phyloP scores from a whole-genome alignment of 2,113 vertebrate genomes.

The Lycaon pictus region DNA sequence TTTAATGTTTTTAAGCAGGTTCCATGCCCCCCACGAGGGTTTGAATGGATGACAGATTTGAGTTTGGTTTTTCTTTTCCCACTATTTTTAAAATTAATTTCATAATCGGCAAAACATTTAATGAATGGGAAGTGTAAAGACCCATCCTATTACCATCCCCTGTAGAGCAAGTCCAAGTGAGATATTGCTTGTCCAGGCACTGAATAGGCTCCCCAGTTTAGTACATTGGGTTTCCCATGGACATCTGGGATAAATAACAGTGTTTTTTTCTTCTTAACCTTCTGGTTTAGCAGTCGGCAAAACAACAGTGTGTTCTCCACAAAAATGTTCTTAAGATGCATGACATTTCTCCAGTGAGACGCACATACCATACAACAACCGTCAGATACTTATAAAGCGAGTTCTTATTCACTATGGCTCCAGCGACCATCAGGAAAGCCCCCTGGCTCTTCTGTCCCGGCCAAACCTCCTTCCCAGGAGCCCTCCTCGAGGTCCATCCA shows the following conservation, averaged over 20 bases:
- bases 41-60: neutral
- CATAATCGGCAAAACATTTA: neutral
- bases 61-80: too few species aligned
- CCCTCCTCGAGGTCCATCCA: neutral
- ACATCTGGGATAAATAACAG: slow-evolving; percentile 67
- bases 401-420: neutral
- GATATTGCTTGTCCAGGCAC: slow-evolving; percentile 4
- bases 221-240: slow-evolving; percentile 17
- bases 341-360: slow-evolving; percentile 54
- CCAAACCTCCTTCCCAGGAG: neutral
- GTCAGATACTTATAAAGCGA: neutral
- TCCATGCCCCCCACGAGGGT: neutral
- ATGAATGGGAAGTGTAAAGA: slow-evolving; percentile 3
- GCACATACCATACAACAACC: neutral
- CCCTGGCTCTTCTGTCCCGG: neutral
- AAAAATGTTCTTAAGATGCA: slow-evolving; percentile 54
- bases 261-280: slow-evolving; percentile 24
- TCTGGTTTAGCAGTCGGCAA: slow-evolving; percentile 61
- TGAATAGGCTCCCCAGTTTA: slow-evolving; percentile 23
- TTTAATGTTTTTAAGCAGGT: neutral
- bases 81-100: slow-evolving; percentile 9
- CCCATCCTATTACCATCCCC: neutral
- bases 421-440: neutral
- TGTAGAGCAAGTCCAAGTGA: slow-evolving; percentile 38
- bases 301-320: slow-evolving; percentile 54